Conservation (phyloP, 30 jellyfish, hydroid and myxozoan genomes). For the Aurelia sp. region DNA sequence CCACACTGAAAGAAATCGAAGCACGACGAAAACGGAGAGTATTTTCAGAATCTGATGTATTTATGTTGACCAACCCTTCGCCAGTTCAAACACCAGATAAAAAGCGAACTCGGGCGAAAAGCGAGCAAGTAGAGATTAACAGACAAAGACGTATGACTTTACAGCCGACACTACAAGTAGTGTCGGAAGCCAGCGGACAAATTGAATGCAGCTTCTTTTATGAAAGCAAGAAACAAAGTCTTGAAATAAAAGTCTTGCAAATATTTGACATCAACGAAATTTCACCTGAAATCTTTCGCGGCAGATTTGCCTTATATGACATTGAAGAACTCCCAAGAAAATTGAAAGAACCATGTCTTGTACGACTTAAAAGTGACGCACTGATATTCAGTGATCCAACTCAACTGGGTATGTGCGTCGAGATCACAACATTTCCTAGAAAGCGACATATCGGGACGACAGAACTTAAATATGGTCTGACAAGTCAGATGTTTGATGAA, state of each 20-base stretch:
- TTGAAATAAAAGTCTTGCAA: conserved; percentile 37
- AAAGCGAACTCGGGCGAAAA: conserved; percentile 7
- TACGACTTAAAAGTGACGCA: conserved; percentile 27
- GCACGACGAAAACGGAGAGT: conserved; percentile 26
- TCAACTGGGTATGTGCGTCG: conserved; percentile 53
- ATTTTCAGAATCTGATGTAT: conserved; percentile 33
- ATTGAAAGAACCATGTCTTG: conserved; percentile 28
- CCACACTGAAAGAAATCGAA: not conserved
- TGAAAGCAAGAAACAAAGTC: conserved; percentile 23
- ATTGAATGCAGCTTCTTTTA: conserved; percentile 49
- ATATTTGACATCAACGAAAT: conserved; percentile 47
- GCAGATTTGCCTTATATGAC: conserved; percentile 26
- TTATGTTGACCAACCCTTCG: not conserved
- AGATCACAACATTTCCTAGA: conserved; percentile 63
- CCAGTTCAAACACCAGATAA: not conserved
- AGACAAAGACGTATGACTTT: conserved; percentile 19
- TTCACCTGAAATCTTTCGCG: conserved; percentile 60
- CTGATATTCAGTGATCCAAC: conserved; percentile 41
- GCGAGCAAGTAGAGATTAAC: conserved; percentile 21
- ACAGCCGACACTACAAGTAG: conserved; percentile 40
- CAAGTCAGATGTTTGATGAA: conserved; percentile 54
- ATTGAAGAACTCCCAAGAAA: conserved; percentile 21
- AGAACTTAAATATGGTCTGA: conserved; percentile 44
- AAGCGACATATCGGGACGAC: conserved; percentile 53
- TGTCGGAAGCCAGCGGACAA: conserved; percentile 65